These are phyloP conservation scores for Panthera uncia DNA, from an alignment of 2,113 vertebrate species.

Conservation along the genomic window DNA sequence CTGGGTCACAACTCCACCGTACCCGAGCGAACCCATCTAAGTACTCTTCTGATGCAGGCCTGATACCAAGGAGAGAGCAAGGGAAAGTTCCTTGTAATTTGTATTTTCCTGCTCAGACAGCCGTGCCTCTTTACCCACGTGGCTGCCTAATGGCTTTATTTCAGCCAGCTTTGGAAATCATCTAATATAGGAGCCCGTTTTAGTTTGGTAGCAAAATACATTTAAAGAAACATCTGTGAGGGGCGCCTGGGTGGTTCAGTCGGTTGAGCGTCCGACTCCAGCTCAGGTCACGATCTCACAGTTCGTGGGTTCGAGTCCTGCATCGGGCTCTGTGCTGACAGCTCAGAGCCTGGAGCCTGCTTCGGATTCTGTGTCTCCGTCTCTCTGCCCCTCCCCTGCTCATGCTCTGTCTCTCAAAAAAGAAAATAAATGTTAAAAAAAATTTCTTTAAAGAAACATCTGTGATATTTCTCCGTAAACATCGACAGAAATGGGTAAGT, in stretches of 20 bases:
- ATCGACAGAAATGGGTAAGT: neutral
- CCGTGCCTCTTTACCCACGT: neutral
- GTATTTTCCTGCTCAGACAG: neutral
- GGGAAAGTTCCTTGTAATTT: neutral
- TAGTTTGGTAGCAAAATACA: neutral
- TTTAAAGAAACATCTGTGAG: neutral
- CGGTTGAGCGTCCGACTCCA: no score
- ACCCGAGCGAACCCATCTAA: no score
- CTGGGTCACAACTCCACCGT: neutral
- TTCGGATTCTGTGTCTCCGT: no score
- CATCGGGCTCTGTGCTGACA: no score
- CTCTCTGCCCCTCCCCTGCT: no score
- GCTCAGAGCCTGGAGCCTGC: no score
- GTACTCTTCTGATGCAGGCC: neutral
- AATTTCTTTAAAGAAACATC: neutral
- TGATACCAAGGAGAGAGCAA: neutral
- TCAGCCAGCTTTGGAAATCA: neutral
- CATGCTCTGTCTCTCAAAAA: no score
- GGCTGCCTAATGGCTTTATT: neutral
- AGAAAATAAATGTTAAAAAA: no score
- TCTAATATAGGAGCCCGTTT: neutral
- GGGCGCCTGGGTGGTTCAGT: no score
- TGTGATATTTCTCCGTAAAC: neutral
- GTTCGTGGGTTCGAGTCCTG: no score
- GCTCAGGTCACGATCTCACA: no score